A percentile compares a stretch with the other conserved stretches of the same genome.
Evolutionary conservation across 2,888 invertebrate species (phyloP).

Genomic region (Ectemnius lituratus): DNA sequence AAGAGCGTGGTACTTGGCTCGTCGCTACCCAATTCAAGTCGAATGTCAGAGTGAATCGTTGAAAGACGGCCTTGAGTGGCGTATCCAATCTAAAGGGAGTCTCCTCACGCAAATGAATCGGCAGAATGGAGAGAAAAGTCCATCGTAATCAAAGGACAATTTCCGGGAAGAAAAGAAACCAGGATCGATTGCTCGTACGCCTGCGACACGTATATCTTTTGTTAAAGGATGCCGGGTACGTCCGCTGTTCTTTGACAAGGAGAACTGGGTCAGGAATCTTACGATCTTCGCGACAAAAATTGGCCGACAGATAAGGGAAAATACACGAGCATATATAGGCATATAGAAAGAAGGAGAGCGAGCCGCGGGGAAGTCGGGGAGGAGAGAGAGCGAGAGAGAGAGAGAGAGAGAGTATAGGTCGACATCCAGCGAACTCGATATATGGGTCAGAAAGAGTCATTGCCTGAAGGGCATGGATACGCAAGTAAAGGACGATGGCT

Average conservation of each 20-base stretch:
- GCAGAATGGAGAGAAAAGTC: no score
- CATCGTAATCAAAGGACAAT: conserved; percentile 23
- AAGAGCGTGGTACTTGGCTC: no score
- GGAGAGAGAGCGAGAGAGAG: neutral
- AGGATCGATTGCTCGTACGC: neutral
- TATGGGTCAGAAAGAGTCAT: conserved; percentile 4
- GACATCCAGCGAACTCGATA: neutral
- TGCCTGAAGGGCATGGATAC: conserved; percentile 4
- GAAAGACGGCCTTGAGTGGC: no score
- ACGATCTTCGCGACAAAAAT: conserved; percentile 40
- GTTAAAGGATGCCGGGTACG: neutral
- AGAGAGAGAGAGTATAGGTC: neutral
- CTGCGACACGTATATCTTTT: no score
- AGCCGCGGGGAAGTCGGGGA: no score
- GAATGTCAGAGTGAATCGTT: no score
- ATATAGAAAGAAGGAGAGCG: no score
- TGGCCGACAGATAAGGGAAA: conserved; percentile 25
- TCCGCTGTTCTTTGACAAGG: conserved; percentile 31
- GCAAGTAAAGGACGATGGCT: neutral
- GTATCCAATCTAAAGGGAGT: no score
- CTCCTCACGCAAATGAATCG: no score
- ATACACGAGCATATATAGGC: no score
- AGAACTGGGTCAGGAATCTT: conserved; percentile 48
- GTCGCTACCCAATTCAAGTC: no score
- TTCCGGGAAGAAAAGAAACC: conserved; percentile 5